Base-by-base conservation (phyloP, 2,888 invertebrate genomes). In the Autographa pulchrina region DNA sequence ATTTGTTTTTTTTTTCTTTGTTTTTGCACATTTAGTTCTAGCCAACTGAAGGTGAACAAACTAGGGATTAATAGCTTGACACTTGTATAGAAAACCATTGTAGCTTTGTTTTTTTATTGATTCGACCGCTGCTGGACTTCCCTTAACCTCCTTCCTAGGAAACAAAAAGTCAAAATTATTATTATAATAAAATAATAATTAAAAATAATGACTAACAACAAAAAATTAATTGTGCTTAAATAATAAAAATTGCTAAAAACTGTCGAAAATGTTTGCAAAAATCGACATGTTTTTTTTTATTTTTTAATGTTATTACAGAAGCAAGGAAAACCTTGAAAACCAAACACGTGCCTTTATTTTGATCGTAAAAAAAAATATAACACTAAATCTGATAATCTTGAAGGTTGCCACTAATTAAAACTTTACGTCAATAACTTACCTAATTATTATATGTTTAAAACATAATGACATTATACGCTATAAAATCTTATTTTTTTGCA, bases 361-460 rank as follows among this genome's bases (percentile, higher is more conserved):
- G n/a, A n/a, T 48, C 48, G n/a, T 48, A 48, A 48, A 48, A 48
- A n/a, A n/a, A 48, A 48, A 48, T n/a, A 48, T 48, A 48, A 48
- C 48, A n/a, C n/a, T n/a, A n/a, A n/a, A 48, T 48, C 48, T 48
- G 48, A 48, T 48, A 48, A 48, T 48, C 16, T n/a, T n/a, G 48
- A 48, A 48, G 48, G 48, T n/a, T 48, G 48, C 48, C 16, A 6
- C 48, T 48, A 48, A 48, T 48, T 48, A 48, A 43, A 43, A 43
- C 43, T 43, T 43, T 16, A 48, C 48, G 48, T 48, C 48, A 48
- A 62, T 59, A 16, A 52, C 14, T 13, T 73, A 70, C 66, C 59
- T 62, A 70, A 54, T 20, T 48, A 62, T 70, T 70, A 68, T 63
- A 74, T 65, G 58, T 70, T 62, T 65, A 41, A 56, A 66, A 77